phyloP scores from a whole-genome alignment of 1,140 invertebrate species.

The Drosophila neocordata region DNA sequence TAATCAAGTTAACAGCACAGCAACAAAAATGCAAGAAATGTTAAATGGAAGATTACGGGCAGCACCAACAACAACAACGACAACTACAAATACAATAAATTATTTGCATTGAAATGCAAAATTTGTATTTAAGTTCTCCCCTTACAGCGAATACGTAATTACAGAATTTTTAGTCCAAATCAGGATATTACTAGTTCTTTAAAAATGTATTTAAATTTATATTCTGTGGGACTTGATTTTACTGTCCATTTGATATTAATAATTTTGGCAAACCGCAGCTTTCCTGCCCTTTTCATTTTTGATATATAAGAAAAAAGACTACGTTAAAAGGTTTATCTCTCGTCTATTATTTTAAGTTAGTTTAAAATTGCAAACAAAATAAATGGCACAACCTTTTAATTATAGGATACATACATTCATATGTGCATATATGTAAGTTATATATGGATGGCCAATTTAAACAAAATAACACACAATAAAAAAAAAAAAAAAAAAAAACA shows the following conservation, averaged over 20 bases:
- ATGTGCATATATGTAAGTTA: neutral
- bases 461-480: no score
- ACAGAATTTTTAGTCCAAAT: no score
- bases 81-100: neutral
- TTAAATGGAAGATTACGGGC: constrained; percentile 6
- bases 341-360: no score
- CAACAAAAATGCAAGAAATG: constrained; percentile 13
- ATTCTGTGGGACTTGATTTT: neutral
- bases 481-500: no score
- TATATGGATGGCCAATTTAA: no score
- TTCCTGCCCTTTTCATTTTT: neutral
- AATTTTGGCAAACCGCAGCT: neutral
- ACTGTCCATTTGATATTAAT: neutral
- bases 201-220: neutral
- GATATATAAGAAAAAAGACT: no score
- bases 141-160: neutral
- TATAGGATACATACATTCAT: neutral
- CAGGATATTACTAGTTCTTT: no score
- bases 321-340: no score
- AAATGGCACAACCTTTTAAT: no score
- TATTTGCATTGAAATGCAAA: neutral
- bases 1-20: constrained; percentile 46
- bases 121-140: no score
- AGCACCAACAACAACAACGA: neutral
- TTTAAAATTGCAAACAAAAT: no score